Evolutionary conservation across 1,140 invertebrate species (phyloP), one percentile per base, ranked within the genome.

Genomic region (Ptiloglossa arizonensis): DNA sequence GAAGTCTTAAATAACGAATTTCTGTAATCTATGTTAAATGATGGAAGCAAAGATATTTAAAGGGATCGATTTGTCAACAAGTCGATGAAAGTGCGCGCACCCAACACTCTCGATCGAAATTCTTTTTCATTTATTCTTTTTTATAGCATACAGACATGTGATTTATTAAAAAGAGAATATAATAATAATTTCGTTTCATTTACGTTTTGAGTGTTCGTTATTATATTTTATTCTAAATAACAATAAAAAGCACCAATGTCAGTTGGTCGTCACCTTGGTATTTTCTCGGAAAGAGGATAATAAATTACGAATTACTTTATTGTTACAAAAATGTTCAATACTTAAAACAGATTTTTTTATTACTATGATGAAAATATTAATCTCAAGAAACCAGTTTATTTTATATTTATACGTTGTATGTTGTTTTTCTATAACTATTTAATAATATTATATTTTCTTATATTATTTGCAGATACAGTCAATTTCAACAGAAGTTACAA

Each of bases 41-140:
- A 80, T 57, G 67, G 27, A 19, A 52, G 77, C 56, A 75, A 22
- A 9, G 69, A 79, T 69, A 85, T 86, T 86, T 82, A 86, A 86
- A 86, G 83, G 83, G 83, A 86, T 86, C 83, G 84, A 85, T 85
- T 85, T 85, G 83, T 85, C 84, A 82, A 86, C 83, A 86, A 85
- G 83, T 86, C 83, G 83, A 86, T 85, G 82, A 85, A 82, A 85
- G 73, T 79, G 64, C 74, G 83, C 83, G 83, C 66, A 69, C 17
- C 17, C 64, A 19, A 57, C 66, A 60, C n/a, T 69, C 57, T 77
- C 22, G 79, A 80, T 80, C 79, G 17, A 63, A 71, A 57, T 68
- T 69, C 27, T 64, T 62, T 50, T 77, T 52, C 13, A 50, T 60
- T 79, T 81, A 71, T 46, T 80, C 44, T 1, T 50, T 17, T 27